These are phyloP conservation scores for Hippocampus barbouri DNA, from an alignment of 2,113 vertebrate genomes.

Conservation along the genomic window DNA sequence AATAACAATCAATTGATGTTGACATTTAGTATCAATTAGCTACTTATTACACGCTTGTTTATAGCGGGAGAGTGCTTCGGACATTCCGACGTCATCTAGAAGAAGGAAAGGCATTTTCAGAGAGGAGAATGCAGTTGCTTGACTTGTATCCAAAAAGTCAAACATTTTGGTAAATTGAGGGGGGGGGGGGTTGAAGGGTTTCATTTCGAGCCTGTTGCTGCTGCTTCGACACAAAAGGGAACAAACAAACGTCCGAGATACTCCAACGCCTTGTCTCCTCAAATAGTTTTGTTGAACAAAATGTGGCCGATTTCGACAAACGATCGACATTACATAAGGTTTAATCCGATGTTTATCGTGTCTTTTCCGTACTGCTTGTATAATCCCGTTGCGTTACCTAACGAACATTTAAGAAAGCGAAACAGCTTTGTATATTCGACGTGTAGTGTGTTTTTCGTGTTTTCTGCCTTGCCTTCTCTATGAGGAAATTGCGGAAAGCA, in stretches of 20 bases:
- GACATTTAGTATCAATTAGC: too few relatives aligned
- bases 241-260: background rate
- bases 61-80: too few relatives aligned
- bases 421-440: background rate
- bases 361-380: fast-evolving
- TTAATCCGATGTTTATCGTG: too few relatives aligned
- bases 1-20: too few relatives aligned
- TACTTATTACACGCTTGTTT: too few relatives aligned
- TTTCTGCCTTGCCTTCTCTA: constrained; percentile 8
- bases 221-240: constrained; percentile 17
- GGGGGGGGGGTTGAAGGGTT: constrained; percentile 23
- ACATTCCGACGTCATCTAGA: too few relatives aligned
- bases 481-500: constrained; percentile 54
- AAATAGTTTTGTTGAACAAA: background rate
- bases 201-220: constrained; percentile 45
- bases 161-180: constrained; percentile 10
- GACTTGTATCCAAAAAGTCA: background rate
- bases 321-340: constrained; percentile 17
- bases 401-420: background rate
- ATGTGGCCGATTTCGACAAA: background rate
- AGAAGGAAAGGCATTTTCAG: too few relatives aligned
- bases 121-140: background rate
- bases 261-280: too few relatives aligned
- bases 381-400: fast-evolving
- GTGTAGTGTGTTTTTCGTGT: background rate